phyloP scores from a whole-genome alignment of 2,797 vertebrate species.

The Hypotaenidia okinawae region DNA sequence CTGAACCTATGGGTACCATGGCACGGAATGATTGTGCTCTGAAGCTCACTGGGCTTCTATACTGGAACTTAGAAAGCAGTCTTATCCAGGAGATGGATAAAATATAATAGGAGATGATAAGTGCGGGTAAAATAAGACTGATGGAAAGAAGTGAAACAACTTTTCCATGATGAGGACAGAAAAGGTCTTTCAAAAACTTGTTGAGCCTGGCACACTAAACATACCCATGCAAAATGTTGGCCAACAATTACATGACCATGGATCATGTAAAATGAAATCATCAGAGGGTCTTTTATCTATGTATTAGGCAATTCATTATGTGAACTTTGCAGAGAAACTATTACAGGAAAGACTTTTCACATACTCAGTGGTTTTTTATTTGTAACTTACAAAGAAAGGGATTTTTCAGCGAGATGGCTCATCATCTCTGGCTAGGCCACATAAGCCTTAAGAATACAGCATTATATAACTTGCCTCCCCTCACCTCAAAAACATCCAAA shows the following conservation, averaged over 20 bases:
- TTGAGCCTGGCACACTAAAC: not conserved
- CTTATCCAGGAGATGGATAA: conserved; percentile 41
- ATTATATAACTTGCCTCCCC: not conserved
- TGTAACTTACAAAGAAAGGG: not conserved
- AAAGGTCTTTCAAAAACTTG: conserved; percentile 33
- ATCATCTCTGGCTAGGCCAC: not conserved
- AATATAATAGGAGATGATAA: conserved; percentile 12
- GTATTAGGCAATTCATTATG: not conserved
- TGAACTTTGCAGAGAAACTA: not conserved
- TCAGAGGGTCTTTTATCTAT: not conserved
- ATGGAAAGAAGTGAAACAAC: conserved; percentile 10
- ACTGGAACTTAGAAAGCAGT: not conserved
- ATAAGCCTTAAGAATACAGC: not conserved
- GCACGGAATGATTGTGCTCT: not conserved
- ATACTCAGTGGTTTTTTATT: not conserved
- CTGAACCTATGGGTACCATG: not conserved
- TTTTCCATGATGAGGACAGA: conserved; percentile 8
- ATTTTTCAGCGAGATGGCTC: not conserved
- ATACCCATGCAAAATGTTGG: not conserved
- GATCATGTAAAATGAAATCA: not conserved
- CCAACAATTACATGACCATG: not conserved
- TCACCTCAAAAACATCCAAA: not conserved
- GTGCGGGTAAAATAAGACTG: not conserved
- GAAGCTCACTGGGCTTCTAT: not conserved
- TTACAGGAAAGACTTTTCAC: not conserved